Base-by-base conservation (phyloP, 2,797 vertebrate genomes). In the Nasua narica region DNA sequence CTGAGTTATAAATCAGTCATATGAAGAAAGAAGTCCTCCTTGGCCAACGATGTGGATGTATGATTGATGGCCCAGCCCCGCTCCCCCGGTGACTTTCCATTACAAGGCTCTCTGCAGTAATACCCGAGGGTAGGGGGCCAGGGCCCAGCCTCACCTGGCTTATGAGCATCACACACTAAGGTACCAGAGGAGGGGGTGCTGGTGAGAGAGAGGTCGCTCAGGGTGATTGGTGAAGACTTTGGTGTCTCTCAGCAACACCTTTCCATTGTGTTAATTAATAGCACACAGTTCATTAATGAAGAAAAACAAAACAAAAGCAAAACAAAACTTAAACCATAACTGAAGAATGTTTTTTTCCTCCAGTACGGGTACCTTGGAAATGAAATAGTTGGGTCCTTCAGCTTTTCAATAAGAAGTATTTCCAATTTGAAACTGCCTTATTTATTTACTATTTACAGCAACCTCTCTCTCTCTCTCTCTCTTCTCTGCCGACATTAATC, bases 391-490 rank as follows among this genome's bases (percentile, higher is more conserved):
- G 21, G 56, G 48, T 9, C 10, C 29, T 89, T 56, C 3, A 2
- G 0, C 58, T 91, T 58, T 18, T 10, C 56, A 46, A 2, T 15
- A 5, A 81, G 56, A 92, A 87, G 40, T 7, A 78, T 0, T 37
- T 56, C 87, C 21, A 6, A 21, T 27, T 58, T 9, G 48, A 77
- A 4, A 43, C 5, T 1, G 29, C 43, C 92, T 70, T 77, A 2
- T 32, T 32, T 3, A 54, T 58, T 90, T 50, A 48, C 3, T 79
- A 0, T 1, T 18, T 10, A 15, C 2, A 0, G 0, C 2, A 13
- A n/a, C 14, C 10, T 32, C 8, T 67, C 65, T 37, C 29, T 70
- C 74, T 32, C 32, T 46, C 56, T 12, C 74, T 32, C 32, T 32
- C 16, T 86, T 13, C 4, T 46, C 56, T 12, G n/a, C 18, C 0